These are phyloP conservation scores for Dendrophyllia cribrosa DNA, from an alignment of 64 coral and sea anemone species.

Conservation along the genomic window DNA sequence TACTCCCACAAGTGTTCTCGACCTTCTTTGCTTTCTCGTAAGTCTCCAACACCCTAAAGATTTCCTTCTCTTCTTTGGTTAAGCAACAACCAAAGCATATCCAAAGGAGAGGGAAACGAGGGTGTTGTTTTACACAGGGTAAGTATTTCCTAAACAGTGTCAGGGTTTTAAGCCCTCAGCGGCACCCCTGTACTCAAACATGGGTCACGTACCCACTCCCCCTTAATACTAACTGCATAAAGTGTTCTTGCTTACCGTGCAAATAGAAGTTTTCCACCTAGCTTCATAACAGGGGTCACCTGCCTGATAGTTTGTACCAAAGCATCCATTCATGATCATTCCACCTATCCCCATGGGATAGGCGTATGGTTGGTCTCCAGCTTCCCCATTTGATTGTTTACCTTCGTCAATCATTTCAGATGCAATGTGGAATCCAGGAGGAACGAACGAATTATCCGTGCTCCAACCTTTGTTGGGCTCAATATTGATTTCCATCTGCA, in stretches of 20 bases:
- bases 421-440: neutral
- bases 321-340: neutral
- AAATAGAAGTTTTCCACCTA: neutral
- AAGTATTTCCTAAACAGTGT: too few relatives aligned
- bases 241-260: neutral
- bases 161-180: too few relatives aligned
- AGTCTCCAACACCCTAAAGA: too few relatives aligned
- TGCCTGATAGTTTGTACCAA: neutral
- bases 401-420: neutral
- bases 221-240: too few relatives aligned
- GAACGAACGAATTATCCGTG: neutral
- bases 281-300: neutral
- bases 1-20: too few relatives aligned
- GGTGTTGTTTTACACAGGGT: too few relatives aligned
- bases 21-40: too few relatives aligned
- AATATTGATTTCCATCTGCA: neutral
- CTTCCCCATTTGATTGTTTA: neutral
- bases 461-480: neutral
- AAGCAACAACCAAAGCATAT: too few relatives aligned
- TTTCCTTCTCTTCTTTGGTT: too few relatives aligned
- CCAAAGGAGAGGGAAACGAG: too few relatives aligned
- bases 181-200: too few relatives aligned
- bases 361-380: neutral
- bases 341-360: conserved; percentile 1
- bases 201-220: too few relatives aligned